These are phyloP conservation scores for Drosophila orena DNA, from an alignment of 1,140 invertebrate genomes.

Conservation along the genomic window DNA sequence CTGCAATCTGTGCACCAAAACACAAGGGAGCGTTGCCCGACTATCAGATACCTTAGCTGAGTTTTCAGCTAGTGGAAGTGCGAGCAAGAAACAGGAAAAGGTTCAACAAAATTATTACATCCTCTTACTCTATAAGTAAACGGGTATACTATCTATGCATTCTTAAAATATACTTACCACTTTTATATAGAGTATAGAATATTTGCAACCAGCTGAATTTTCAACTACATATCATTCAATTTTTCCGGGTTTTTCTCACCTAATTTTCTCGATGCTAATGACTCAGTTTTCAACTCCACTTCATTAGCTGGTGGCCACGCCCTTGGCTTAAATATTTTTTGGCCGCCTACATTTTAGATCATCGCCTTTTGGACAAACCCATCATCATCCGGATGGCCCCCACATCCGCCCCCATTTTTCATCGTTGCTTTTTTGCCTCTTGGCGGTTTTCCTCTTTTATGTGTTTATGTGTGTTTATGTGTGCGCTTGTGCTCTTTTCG, in stretches of 20 bases:
- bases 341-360: slow-evolving; percentile 48
- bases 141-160: too few species aligned
- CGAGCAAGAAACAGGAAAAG: too few species aligned
- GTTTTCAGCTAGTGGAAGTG: too few species aligned
- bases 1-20: neutral
- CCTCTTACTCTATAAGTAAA: too few species aligned
- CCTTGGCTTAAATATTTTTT: slow-evolving; percentile 33
- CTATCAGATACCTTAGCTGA: too few species aligned
- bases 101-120: too few species aligned
- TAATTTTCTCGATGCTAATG: slow-evolving; percentile 27
- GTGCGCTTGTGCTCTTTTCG: slow-evolving; percentile 24
- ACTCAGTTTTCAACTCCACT: slow-evolving; percentile 25
- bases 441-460: slow-evolving; percentile 24
- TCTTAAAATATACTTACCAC: too few species aligned
- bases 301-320: slow-evolving; percentile 39
- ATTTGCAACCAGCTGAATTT: neutral
- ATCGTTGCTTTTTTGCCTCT: slow-evolving; percentile 20
- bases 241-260: neutral
- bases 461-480: slow-evolving; percentile 1
- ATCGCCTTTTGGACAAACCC: slow-evolving; percentile 11
- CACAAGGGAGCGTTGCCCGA: too few species aligned
- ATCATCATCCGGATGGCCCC: slow-evolving; percentile 2
- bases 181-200: too few species aligned
- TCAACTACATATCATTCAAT: neutral
- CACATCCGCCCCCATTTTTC: neutral